phyloP scores from a whole-genome alignment of 2,797 vertebrate genomes.

The Myotis vivesi region DNA sequence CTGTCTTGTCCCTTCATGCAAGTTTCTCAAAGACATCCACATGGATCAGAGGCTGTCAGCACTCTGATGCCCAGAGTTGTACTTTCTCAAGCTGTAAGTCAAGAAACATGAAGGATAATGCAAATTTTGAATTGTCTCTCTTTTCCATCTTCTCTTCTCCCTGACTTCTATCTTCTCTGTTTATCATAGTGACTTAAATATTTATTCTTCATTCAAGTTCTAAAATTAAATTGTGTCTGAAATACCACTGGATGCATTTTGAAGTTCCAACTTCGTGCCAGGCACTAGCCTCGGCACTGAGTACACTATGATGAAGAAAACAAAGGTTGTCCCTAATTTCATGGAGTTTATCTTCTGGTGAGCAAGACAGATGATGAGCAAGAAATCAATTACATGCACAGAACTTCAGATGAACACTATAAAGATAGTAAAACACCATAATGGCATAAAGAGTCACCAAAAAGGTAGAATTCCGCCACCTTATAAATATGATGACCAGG shows the following conservation, averaged over 20 bases:
- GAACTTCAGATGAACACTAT: not conserved
- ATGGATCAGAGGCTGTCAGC: not conserved
- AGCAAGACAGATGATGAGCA: not conserved
- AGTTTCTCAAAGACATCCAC: not conserved
- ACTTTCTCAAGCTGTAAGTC: conserved; percentile 9
- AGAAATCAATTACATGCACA: not conserved
- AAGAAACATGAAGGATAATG: not conserved
- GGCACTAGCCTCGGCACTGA: not conserved
- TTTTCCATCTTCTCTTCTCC: conserved; percentile 26
- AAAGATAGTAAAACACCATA: not conserved
- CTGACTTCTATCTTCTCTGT: not conserved
- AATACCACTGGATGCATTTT: conserved; percentile 1
- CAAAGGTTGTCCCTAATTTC: conserved; percentile 8
- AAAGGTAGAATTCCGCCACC: not conserved
- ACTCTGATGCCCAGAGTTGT: not conserved
- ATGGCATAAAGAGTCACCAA: not conserved
- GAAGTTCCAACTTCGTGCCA: not conserved
- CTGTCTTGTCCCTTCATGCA: not conserved
- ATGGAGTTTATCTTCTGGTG: not conserved
- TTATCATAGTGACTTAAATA: not conserved
- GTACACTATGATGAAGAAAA: not conserved
- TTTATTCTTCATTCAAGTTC: conserved; percentile 5
- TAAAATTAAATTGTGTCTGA: conserved; percentile 22
- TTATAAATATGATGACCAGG: not conserved
- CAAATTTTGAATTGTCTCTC: conserved; percentile 6